A percentile compares a stretch with the other conserved stretches of the same genome.
These are phyloP conservation scores for Eupithecia subumbrata DNA, from an alignment of 2,888 invertebrate genomes.

Conservation along the genomic window DNA sequence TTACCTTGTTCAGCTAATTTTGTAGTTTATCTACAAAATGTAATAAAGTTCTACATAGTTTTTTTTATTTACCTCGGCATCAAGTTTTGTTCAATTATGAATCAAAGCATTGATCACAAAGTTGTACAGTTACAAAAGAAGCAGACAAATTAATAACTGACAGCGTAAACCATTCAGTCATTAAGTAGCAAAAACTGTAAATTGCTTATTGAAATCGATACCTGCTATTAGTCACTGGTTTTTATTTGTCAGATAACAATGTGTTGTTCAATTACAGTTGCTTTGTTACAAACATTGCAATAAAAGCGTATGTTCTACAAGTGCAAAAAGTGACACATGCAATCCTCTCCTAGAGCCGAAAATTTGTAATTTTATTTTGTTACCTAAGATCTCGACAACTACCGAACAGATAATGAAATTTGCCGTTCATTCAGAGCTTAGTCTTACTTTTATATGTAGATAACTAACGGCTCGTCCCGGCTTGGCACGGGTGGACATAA, in stretches of 20 bases:
- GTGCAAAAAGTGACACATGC: background rate
- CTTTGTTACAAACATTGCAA: background rate
- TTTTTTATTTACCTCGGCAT: background rate
- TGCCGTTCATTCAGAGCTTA: no score
- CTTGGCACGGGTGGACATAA: no score
- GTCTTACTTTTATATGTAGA: no score
- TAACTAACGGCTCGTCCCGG: no score
- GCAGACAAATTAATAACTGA: constrained; percentile 50
- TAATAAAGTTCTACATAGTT: background rate
- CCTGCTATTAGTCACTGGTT: constrained; percentile 50
- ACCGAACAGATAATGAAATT: no score
- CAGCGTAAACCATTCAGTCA: constrained; percentile 53
- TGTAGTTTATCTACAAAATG: background rate
- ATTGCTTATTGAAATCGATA: constrained; percentile 70
- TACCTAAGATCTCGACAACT: background rate
- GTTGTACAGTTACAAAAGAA: constrained; percentile 48
- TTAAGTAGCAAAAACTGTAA: constrained; percentile 47
- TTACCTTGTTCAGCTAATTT: background rate
- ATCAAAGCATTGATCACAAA: constrained; percentile 53
- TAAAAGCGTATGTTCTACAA: background rate
- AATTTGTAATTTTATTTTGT: no score
- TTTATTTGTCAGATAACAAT: constrained; percentile 42
- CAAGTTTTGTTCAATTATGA: background rate
- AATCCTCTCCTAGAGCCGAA: no score
- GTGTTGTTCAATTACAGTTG: constrained; percentile 17